Conservation (phyloP, 1,140 invertebrate species). For the Nomia melanderi region DNA sequence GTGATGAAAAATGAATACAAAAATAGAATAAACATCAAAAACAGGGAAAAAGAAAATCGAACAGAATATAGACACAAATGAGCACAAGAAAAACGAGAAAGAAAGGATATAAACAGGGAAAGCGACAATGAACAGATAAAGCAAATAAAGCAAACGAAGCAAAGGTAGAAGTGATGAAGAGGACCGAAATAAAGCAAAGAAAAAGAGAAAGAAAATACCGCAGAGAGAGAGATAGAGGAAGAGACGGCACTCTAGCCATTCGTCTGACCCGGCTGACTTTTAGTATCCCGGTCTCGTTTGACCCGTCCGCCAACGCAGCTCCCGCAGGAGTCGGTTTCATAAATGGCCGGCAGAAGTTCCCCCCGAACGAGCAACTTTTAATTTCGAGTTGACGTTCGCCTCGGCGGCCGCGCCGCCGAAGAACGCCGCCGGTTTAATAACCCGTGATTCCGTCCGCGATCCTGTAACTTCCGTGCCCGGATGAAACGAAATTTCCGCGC, state of each 20-base stretch:
- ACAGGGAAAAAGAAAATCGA: too few species aligned
- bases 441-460: slow-evolving; percentile 15
- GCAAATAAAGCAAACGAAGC: too few species aligned
- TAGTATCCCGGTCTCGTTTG: slow-evolving; percentile 30
- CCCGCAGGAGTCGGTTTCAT: slow-evolving; percentile 37
- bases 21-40: too few species aligned
- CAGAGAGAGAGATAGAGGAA: too few species aligned
- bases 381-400: slow-evolving; percentile 60
- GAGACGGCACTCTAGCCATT: background rate
- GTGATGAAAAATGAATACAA: too few species aligned
- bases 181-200: too few species aligned
- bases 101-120: too few species aligned
- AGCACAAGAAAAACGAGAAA: too few species aligned
- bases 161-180: too few species aligned
- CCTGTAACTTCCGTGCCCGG: slow-evolving; percentile 43
- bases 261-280: background rate
- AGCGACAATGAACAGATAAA: too few species aligned
- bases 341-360: slow-evolving; percentile 56
- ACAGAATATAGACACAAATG: too few species aligned
- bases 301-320: background rate
- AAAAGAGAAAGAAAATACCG: too few species aligned
- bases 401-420: slow-evolving; percentile 27
- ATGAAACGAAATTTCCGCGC: slow-evolving; percentile 55
- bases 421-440: slow-evolving; percentile 57
- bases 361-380: slow-evolving; percentile 55